Base-by-base conservation (phyloP, 2,113 vertebrate species). In the Pelusios castaneus region DNA sequence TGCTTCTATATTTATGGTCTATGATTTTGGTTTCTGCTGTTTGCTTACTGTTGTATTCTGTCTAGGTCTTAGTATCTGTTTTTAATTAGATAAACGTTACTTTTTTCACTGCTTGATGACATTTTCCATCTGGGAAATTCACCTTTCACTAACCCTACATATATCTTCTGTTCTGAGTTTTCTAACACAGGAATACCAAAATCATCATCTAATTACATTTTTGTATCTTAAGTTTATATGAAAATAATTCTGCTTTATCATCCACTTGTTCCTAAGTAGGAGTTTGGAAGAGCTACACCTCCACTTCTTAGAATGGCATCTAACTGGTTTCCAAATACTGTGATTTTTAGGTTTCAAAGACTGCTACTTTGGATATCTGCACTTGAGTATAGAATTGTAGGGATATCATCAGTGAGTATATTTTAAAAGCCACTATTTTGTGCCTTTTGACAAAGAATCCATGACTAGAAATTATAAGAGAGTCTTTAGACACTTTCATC, bases 151-250 rank as follows among this genome's bases (percentile, higher is more conserved):
- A 45, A 29, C 12, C 21, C 38, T 85, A 7, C 24, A 8, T 1
- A 19, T 2, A 49, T 14, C 1, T 1, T 2, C 81, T 84, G 9
- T 75, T 5, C 78, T 49, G 79, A 16, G 12, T 11, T 83, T 12
- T 9, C 21, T 31, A 85, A 2, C 2, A 38, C 22, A 77, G 84
- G 83, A 3, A 1, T 0, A 2, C 4, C 2, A 70, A 3, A 85
- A 85, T 78, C 87, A 67, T 67, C 16, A 38, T 70, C 63, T 38
- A 70, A 22, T 70, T 70, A 8, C 10, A 22, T 70, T 70, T 17
- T 38, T 70, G 63, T 10, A 38, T 45, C 25, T 76, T 76, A 13
- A 76, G 43, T 45, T 45, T 5, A 45, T 76, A 43, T 27, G 38
- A 41, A 76, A 45, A 76, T 76, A 11, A 13, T 45, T 43, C 12